Base-by-base conservation (phyloP, 2,888 invertebrate genomes). In the Galerucella pusilla region DNA sequence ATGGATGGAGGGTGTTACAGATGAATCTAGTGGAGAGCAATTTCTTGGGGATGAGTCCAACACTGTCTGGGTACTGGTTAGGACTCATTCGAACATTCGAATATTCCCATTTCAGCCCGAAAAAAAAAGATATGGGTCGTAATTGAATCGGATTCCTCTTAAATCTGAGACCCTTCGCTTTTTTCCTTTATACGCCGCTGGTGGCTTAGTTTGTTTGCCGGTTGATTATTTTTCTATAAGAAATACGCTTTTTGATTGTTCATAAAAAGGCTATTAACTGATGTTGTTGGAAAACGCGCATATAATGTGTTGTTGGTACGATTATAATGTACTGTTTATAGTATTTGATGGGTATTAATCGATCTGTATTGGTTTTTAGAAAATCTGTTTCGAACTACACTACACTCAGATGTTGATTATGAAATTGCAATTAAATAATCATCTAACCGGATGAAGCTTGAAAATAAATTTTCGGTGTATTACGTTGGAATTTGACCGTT, bases 221-320 rank as follows among this genome's bases (percentile, higher is more conserved):
- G 80, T 80, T 83, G 86, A 85, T 86, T 86, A 85, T 86, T 86
- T 86, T 85, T 81, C 78, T 85, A 84, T 84, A 84, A 84, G 84
- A 85, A 85, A 84, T 83, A 83, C 77, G 81, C 82, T 80, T 81
- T 85, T 86, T 86, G 85, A 86, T 86, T 85, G 85, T 83, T 82
- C 82, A 83, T 86, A 86, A 86, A 85, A 84, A 79, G 77, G 80
- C 81, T 73, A 83, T 83, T 82, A 83, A 82, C 82, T 81, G 67
- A 70, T 80, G 79, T 80, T 81, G 80, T 81, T 79, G 79, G 81
- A 81, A 77, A 78, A 71, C 75, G 81, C 78, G 81, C 77, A 80
- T 78, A 77, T 79, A 81, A 81, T 78, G 77, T 81, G 80, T 79
- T 81, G 78, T 79, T 80, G 80, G 80, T 80, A 75, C 72, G 54